These are phyloP conservation scores for Alcis repandata DNA, from an alignment of 2,888 invertebrate species.

Conservation along the genomic window DNA sequence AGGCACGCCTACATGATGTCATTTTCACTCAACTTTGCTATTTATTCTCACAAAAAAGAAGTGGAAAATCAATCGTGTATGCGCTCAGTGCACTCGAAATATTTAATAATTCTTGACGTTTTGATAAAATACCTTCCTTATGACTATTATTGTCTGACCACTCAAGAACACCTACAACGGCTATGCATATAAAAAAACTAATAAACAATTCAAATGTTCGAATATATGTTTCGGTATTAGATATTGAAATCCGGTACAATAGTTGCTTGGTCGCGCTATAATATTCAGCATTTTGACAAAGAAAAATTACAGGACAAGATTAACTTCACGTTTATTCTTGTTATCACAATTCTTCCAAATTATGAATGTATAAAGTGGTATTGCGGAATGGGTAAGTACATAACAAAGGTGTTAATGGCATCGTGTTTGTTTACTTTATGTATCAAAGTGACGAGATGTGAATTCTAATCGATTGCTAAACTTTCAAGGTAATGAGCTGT, in stretches of 20 bases:
- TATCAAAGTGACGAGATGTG: slow-evolving; percentile 46
- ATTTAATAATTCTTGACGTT: background rate
- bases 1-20: slow-evolving; percentile 58
- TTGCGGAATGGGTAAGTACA: slow-evolving; percentile 34
- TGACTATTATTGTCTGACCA: slow-evolving; percentile 3
- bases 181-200: slow-evolving; percentile 10
- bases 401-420: slow-evolving; percentile 52
- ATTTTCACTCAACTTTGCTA: slow-evolving; percentile 48
- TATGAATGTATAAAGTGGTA: slow-evolving; percentile 8
- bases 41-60: slow-evolving; percentile 38
- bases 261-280: slow-evolving; percentile 3
- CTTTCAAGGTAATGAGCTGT: slow-evolving; percentile 56
- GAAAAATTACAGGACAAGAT: background rate
- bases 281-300: background rate
- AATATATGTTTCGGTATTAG: slow-evolving; percentile 1
- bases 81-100: slow-evolving; percentile 1
- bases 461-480: slow-evolving; percentile 61
- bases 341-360: background rate
- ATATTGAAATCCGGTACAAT: background rate
- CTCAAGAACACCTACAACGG: slow-evolving; percentile 11
- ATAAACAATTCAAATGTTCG: slow-evolving; percentile 14
- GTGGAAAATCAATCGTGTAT: slow-evolving; percentile 25
- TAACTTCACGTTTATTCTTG: background rate
- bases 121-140: slow-evolving; percentile 14
- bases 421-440: slow-evolving; percentile 53